Conservation (phyloP, 2,797 vertebrate species). For the Harpagifer antarcticus region DNA sequence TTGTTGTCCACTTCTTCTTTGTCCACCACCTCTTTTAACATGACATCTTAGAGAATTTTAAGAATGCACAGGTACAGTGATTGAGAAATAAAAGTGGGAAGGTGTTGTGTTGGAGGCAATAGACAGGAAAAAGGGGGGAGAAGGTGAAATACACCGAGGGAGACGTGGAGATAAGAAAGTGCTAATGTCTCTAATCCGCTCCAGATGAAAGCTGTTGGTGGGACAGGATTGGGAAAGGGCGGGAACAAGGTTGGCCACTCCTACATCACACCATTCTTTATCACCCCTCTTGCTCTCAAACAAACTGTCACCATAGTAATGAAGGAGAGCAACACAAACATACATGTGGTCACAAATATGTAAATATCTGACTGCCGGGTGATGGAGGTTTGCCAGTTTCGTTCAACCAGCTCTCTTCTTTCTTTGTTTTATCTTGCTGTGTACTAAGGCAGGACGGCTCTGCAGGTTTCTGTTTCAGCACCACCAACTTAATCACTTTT, state of each 20-base stretch:
- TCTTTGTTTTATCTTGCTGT: background rate
- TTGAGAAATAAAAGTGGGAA: slow-evolving; percentile 25
- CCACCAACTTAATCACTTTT: background rate
- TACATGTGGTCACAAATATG: slow-evolving; percentile 3
- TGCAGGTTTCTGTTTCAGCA: background rate
- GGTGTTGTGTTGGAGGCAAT: slow-evolving; percentile 32
- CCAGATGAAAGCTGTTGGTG: slow-evolving; percentile 66
- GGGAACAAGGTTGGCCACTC: slow-evolving; percentile 48
- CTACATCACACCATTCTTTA: slow-evolving; percentile 49
- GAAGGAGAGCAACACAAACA: slow-evolving; percentile 25
- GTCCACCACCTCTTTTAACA: background rate
- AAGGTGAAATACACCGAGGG: slow-evolving; percentile 61
- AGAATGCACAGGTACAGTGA: slow-evolving; percentile 14
- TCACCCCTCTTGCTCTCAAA: slow-evolving; percentile 30
- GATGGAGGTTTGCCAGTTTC: slow-evolving; percentile 9
- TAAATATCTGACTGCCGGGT: background rate
- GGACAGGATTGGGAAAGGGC: slow-evolving; percentile 20
- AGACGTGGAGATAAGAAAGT: slow-evolving; percentile 69
- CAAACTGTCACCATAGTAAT: slow-evolving; percentile 29
- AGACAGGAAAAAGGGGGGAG: slow-evolving; percentile 20
- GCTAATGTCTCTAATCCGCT: slow-evolving; percentile 67
- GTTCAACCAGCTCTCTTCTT: background rate
- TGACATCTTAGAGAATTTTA: slow-evolving; percentile 7
- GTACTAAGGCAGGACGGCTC: slow-evolving; percentile 4
- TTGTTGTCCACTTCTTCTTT: slow-evolving; percentile 16